Percentiles rank a stretch among this genome's conserved stretches.
Evolutionary conservation across 2,888 invertebrate species (phyloP).

Genomic region (Philopedon plagiatum): DNA sequence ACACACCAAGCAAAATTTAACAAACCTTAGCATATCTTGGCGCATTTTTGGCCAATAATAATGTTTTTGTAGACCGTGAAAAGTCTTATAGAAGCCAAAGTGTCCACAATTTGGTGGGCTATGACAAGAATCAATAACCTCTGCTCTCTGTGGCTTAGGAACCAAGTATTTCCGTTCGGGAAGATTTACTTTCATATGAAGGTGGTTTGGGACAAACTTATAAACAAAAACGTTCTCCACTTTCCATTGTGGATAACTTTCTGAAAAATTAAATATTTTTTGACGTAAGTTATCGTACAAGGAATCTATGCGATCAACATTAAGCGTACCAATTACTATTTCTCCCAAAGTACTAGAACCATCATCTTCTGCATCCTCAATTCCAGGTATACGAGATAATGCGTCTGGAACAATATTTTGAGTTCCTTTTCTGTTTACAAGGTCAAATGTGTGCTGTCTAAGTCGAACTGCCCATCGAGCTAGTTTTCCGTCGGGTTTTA

Average conservation of each 20-base stretch:
- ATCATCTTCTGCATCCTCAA: not conserved
- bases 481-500: constrained; percentile 47
- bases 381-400: constrained; percentile 24
- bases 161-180: not conserved
- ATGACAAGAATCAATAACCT: not conserved
- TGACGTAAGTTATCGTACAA: constrained; percentile 7
- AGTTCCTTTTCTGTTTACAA: constrained; percentile 51
- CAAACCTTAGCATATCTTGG: constrained; percentile 11
- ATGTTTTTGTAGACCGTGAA: not conserved
- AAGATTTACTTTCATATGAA: not conserved
- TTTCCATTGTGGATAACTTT: constrained; percentile 5
- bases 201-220: not conserved
- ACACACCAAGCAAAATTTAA: not conserved
- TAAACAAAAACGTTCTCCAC: not conserved
- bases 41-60: not conserved
- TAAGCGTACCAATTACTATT: not conserved
- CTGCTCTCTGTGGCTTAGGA: not conserved
- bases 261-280: not conserved
- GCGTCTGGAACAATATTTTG: constrained; percentile 51
- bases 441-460: constrained; percentile 49
- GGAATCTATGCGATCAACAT: constrained; percentile 14
- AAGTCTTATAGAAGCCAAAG: not conserved
- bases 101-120: not conserved
- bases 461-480: constrained; percentile 53
- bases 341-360: not conserved